Evolutionary conservation across 2,888 invertebrate genomes (phyloP), one percentile per base, ranked within the genome.

Genomic region (Slavum lentiscoides): DNA sequence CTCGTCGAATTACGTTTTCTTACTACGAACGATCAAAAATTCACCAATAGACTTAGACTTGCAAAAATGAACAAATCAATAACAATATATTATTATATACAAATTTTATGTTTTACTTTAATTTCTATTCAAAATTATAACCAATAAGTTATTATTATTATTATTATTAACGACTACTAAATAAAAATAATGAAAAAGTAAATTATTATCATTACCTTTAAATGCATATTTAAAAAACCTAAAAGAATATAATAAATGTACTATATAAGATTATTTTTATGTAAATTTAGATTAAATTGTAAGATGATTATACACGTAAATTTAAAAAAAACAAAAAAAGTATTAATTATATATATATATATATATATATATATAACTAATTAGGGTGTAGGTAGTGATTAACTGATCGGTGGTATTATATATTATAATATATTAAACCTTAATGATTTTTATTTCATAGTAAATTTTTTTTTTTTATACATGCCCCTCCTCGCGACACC

Each of bases 211-310:
- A 80, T 72, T 80, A 80, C 55, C 17, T 80, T 72, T 72, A 80
- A 80, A 72, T 19, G 64, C 68, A 72, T 72, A 80, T 72, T 70
- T 80, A 80, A 80, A 69, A 80, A 69, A 61, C 39, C 5, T 49
- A 76, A 67, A 76, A 7, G 49, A 39, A 53, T 30, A 77, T 70
- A 69, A 76, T 80, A 80, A 80, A 80, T 80, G 80, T 72, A 80
- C 72, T 80, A 80, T 80, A 80, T 80, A 72, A 80, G 80, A 80
- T 80, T 80, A 80, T 80, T 80, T 80, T 80, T 80, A 66, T 80
- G 80, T 80, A 80, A 72, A 80, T 72, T 80, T 80, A 72, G 80
- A 72, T 39, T 80, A 80, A 80, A 69, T 70, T 72, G 69, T 80
- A 80, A 80, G 72, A 64, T 69, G 72, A 64, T 69, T 69, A 77